These are phyloP conservation scores for Heliconius eleuchia DNA, from an alignment of 1,140 invertebrate genomes.

Conservation along the genomic window DNA sequence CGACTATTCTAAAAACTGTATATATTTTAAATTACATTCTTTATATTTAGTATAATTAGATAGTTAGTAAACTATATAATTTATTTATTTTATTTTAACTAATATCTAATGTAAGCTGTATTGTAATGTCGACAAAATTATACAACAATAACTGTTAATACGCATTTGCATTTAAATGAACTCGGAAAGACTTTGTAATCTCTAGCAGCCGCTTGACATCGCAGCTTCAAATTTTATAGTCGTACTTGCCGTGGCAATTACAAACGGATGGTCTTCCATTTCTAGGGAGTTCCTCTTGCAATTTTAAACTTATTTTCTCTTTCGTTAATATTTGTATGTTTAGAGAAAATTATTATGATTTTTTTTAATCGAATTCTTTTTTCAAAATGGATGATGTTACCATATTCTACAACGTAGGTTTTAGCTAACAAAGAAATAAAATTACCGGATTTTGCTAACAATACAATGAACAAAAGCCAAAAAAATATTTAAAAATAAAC, in stretches of 20 bases:
- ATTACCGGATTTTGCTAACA: too few species aligned
- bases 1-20: too few species aligned
- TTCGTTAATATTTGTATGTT: neutral
- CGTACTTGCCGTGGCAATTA: slow-evolving; percentile 23
- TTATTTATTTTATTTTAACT: neutral
- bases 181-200: slow-evolving; percentile 27
- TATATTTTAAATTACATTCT: too few species aligned
- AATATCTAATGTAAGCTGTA: neutral
- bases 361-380: neutral
- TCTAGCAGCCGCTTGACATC: slow-evolving; percentile 23
- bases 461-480: too few species aligned
- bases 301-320: slow-evolving; percentile 21
- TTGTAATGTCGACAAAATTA: neutral
- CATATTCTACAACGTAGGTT: too few species aligned
- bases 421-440: too few species aligned
- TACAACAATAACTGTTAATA: slow-evolving; percentile 17
- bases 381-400: neutral
- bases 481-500: too few species aligned
- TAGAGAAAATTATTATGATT: neutral
- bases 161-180: slow-evolving; percentile 30
- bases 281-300: slow-evolving; percentile 16
- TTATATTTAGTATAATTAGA: too few species aligned
- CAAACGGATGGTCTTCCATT: slow-evolving; percentile 18
- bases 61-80: neutral
- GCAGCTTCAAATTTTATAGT: slow-evolving; percentile 30